These are phyloP conservation scores for Galerucella pusilla DNA, from an alignment of 2,888 invertebrate species.

Conservation along the genomic window DNA sequence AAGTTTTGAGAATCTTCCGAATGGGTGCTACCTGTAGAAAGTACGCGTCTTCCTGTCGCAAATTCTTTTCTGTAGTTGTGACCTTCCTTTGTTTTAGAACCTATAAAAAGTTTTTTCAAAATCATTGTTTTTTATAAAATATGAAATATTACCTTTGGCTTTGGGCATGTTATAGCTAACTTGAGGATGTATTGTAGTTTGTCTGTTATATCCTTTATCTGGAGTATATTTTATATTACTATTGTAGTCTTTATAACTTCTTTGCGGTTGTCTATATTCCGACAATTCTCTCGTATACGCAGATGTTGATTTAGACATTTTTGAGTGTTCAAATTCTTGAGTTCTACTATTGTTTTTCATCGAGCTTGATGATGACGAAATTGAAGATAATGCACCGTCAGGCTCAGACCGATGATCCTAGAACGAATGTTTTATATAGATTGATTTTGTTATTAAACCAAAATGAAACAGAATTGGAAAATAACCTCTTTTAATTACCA, in stretches of 20 bases:
- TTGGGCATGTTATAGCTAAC: conserved; percentile 72
- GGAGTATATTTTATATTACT: conserved; percentile 54
- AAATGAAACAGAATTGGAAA: background rate
- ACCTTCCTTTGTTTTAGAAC: conserved; percentile 59
- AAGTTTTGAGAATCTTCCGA: conserved; percentile 66
- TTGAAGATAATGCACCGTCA: conserved; percentile 76
- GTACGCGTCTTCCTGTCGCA: conserved; percentile 72
- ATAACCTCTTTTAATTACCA: background rate
- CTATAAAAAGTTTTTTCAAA: conserved; percentile 37
- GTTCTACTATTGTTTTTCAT: conserved; percentile 15
- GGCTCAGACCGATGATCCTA: conserved; percentile 74
- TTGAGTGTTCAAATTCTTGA: background rate
- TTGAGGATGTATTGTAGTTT: conserved; percentile 69
- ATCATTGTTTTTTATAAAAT: too few species aligned
- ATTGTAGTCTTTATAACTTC: conserved; percentile 69
- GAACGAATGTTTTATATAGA: conserved; percentile 45
- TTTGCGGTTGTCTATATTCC: conserved; percentile 68
- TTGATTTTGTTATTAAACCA: background rate
- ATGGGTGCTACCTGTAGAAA: conserved; percentile 68
- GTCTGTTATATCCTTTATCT: conserved; percentile 49
- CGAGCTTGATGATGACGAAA: conserved; percentile 53
- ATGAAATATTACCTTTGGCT: conserved; percentile 51
- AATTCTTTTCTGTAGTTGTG: conserved; percentile 81
- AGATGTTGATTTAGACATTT: conserved; percentile 62
- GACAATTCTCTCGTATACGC: conserved; percentile 68